Evolutionary conservation across 1,140 invertebrate genomes (phyloP), one percentile per base, ranked within the genome.

Genomic region (Spodoptera litura): DNA sequence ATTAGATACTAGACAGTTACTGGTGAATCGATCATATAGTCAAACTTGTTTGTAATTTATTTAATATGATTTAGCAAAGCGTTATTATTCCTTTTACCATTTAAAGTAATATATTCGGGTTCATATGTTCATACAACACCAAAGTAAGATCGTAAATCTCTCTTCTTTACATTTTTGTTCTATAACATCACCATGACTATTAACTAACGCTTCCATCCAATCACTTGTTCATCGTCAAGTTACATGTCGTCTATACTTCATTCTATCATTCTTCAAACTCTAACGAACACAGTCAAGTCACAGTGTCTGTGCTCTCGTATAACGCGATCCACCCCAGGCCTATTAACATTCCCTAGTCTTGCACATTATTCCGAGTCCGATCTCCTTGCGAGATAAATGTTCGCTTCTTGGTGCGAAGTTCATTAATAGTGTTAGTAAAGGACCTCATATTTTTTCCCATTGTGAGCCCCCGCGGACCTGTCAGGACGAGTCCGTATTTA

Each of bases 331-430:
- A 27, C 73, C 38, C 71, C 59, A 8, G 27, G 49, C 73, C 73
- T 75, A 75, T 75, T 75, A 75, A 75, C 73, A 64, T 75, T 75
- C 27, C 49, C 51, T n/a, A 51, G 49, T 13, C 51, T 64, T 61
- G 51, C 59, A 53, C 59, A 64, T 75, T 75, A 64, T 64, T 31
- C 51, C 12, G 12, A 75, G 53, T 44, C 55, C 56, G 44, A 53
- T 27, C 58, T 75, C 59, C 71, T 38, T 44, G 59, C n/a, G 27
- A 75, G 49, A 75, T 75, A 75, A 75, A 75, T 75, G 59, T 75
- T 53, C 56, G 12, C 15, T 31, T 13, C 58, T 64, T 13, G 20
- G 55, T 72, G 55, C 31, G 53, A 44, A 72, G 31, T 74, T 74
- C 71, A 74, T 74, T 74, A 74, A 74, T 74, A 61, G 44, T 68